These are phyloP conservation scores for Brassicogethes aeneus DNA, from an alignment of 2,888 invertebrate genomes.

Conservation along the genomic window DNA sequence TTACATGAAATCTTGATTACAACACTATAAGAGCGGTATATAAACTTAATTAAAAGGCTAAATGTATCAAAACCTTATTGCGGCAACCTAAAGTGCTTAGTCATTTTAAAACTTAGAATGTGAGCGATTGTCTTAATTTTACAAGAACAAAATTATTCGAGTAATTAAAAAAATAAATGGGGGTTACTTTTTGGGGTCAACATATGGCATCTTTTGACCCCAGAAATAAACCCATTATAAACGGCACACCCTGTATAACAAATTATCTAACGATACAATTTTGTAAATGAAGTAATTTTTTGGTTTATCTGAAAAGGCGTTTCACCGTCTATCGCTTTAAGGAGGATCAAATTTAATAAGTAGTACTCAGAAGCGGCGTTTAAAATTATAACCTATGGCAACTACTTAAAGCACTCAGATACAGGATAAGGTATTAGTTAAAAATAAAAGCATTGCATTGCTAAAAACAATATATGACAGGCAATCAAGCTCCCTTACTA, in stretches of 20 bases:
- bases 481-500: slow-evolving; percentile 28
- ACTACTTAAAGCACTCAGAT: slow-evolving; percentile 18
- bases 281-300: too few species aligned
- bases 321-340: too few species aligned
- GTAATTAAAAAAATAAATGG: too few species aligned
- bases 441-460: slow-evolving; percentile 31
- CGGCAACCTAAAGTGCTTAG: slow-evolving; percentile 22
- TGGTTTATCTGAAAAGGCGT: too few species aligned
- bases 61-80: slow-evolving; percentile 27
- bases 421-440: slow-evolving; percentile 29
- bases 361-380: slow-evolving; percentile 18
- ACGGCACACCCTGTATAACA: too few species aligned
- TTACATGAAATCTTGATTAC: slow-evolving; percentile 1
- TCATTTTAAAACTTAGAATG: slow-evolving; percentile 22
- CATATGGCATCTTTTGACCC: too few species aligned
- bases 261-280: too few species aligned
- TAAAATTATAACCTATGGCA: slow-evolving; percentile 18
- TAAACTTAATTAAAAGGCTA: slow-evolving; percentile 23
- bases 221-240: too few species aligned
- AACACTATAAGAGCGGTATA: slow-evolving; percentile 18
- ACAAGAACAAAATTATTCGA: too few species aligned
- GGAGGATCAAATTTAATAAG: not conserved
- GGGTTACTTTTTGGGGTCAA: too few species aligned
- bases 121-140: slow-evolving; percentile 9
- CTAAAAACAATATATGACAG: slow-evolving; percentile 33